Evolutionary conservation across 2,113 vertebrate species (phyloP).

Genomic region (Anguilla japonica): DNA sequence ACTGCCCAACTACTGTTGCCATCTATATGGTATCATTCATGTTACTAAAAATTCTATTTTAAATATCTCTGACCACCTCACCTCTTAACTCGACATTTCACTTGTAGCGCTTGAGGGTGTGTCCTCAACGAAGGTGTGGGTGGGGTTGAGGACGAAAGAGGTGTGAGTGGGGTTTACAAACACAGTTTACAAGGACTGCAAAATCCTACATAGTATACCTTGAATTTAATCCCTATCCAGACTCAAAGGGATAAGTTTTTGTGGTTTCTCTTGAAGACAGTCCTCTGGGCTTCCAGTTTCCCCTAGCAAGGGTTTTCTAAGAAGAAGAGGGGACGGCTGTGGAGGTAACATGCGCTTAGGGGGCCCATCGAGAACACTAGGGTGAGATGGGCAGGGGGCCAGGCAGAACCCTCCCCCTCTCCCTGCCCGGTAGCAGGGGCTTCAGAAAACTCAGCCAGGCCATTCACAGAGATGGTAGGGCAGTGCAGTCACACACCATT

Average conservation of each 20-base stretch:
- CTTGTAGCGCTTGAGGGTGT: no score
- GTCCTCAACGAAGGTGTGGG: no score
- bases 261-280: neutral
- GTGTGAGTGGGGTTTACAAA: no score
- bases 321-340: neutral
- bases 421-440: neutral
- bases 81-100: no score
- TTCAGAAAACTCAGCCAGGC: neutral
- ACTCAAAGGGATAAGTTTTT: neutral
- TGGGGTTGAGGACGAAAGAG: no score
- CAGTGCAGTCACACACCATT: neutral
- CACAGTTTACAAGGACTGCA: no score
- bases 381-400: neutral
- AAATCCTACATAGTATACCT: no score
- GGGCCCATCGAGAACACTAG: neutral
- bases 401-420: neutral
- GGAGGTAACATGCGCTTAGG: neutral
- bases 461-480: neutral
- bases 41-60: no score
- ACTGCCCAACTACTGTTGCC: no score
- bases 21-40: no score
- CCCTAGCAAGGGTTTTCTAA: neutral
- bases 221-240: neutral
- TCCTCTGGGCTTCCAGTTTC: neutral
- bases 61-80: no score